phyloP scores from a whole-genome alignment of 2,888 invertebrate species.

The Apamea monoglypha region DNA sequence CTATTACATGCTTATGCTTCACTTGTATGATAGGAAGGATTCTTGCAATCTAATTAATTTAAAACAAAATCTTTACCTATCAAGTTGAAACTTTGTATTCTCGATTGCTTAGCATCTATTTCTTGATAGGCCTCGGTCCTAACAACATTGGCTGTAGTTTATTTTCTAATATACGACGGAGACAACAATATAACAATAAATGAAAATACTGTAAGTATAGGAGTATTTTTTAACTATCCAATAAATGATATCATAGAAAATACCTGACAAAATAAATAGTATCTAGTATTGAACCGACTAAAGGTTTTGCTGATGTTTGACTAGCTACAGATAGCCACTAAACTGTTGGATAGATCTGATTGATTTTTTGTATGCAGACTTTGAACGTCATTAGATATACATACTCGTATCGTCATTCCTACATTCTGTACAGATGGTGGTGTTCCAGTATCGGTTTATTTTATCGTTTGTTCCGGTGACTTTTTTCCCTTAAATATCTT shows the following conservation, averaged over 20 bases:
- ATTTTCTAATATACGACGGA: not conserved
- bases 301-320: not conserved
- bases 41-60: not conserved
- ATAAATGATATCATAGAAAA: not conserved
- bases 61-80: not conserved
- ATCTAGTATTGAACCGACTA: not conserved
- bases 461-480: not conserved
- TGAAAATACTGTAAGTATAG: not conserved
- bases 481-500: not conserved
- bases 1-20: not conserved
- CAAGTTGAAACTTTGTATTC: not conserved
- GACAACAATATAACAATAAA: not conserved
- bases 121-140: not conserved
- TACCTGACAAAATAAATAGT: not conserved
- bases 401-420: not conserved
- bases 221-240: not conserved
- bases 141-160: not conserved
- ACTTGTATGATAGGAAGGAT: not conserved
- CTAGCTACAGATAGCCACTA: not conserved
- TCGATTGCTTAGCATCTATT: not conserved
- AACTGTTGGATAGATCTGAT: not conserved
- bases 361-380: not conserved
- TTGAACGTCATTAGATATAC: conserved; percentile 1
- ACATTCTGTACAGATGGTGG: not conserved
- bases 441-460: not conserved